Conservation (phyloP, 2,888 invertebrate species). For the Erebia aethiops region DNA sequence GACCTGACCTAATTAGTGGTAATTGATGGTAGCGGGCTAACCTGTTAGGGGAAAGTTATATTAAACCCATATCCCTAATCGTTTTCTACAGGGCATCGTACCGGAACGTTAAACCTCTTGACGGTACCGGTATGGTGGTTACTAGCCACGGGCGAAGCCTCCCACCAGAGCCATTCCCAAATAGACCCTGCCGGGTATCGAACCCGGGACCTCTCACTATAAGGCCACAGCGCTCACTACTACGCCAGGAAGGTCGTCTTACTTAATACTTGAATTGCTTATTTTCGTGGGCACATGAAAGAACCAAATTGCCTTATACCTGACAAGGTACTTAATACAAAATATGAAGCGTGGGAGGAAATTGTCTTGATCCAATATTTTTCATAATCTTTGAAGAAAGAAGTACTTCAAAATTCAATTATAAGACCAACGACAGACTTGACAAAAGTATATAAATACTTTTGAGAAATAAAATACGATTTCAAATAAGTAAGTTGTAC, state of each 20-base stretch:
- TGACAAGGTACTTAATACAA: not conserved
- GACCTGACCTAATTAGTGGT: too few species aligned
- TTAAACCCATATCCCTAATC: too few species aligned
- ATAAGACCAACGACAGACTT: not conserved
- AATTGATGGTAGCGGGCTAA: too few species aligned
- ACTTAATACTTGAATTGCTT: not conserved
- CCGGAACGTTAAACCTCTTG: too few species aligned
- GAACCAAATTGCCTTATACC: constrained; percentile 1
- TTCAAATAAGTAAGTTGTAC: not conserved
- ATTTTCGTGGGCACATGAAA: not conserved
- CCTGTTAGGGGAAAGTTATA: too few species aligned
- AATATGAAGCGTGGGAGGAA: not conserved
- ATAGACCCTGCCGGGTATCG: too few species aligned
- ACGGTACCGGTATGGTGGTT: too few species aligned
- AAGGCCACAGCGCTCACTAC: too few species aligned
- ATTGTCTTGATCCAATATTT: constrained; percentile 3
- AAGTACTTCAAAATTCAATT: not conserved
- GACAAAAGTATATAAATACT: not conserved
- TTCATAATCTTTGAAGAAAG: constrained; percentile 2
- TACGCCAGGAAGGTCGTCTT: not conserved
- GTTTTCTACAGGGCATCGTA: too few species aligned
- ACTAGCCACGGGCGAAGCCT: too few species aligned
- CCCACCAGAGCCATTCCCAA: too few species aligned
- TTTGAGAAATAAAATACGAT: not conserved
- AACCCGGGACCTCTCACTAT: too few species aligned